Base-by-base conservation (phyloP, 2,888 invertebrate species). In the Carabus problematicus region DNA sequence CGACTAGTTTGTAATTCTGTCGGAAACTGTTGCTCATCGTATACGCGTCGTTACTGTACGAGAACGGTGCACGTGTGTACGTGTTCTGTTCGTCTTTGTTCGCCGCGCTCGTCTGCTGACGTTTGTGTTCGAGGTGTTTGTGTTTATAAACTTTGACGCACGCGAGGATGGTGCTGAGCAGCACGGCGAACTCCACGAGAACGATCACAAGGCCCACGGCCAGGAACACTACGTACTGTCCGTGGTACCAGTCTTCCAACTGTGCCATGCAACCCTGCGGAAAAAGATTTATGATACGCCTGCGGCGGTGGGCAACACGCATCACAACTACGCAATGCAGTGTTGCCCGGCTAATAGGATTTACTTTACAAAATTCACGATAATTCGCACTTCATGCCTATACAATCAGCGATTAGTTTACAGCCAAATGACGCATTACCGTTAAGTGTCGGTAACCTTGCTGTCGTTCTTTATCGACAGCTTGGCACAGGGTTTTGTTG, bases 231-330 rank as follows among this genome's bases (percentile, higher is more conserved):
- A 89, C 79, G 74, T 91, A 91, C 74, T 93, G 93, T 70, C 91
- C 86, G 68, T 90, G 87, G 76, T 91, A 91, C 93, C 93, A 93
- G 70, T 87, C 86, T 79, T 92, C 91, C 66, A 93, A 80, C 78
- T 85, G 85, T 40, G 84, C 85, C 54, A 89, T 81, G 73, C 93
- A 93, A 18, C 92, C 90, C 90, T 90, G 80, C 49, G 6, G 29
- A 29, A 29, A 29, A 2, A 29, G 6, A 29, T 29, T 3, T 29
- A 29, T 29, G 2, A n/a, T 29, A 29, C 29, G 29, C 29, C 29
- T 29, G 29, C 6, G 29, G n/a, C n/a, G 29, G 29, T 29, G 6
- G 29, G 29, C 29, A 29, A 29, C 29, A 2, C 3, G 29, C 29
- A 29, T 3, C 2, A 29, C 29, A 29, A 29, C 29, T 6, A 6